These are phyloP conservation scores for Micromussa lordhowensis DNA, from an alignment of 92 coral and sea anemone species.

Conservation along the genomic window DNA sequence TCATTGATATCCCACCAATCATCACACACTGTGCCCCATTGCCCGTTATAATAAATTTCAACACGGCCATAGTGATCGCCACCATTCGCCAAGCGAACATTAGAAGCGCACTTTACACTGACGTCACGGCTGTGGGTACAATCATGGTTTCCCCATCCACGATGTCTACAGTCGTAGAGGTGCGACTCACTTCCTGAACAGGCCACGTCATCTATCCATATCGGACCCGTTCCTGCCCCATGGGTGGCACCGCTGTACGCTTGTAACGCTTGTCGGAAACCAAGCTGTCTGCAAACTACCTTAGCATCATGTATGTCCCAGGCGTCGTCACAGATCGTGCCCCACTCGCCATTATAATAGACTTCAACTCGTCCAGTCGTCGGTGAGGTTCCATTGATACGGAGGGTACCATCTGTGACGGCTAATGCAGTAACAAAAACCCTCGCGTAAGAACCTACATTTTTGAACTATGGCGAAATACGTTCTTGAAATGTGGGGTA, in stretches of 20 bases:
- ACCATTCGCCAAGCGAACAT: constrained; percentile 50
- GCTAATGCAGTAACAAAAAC: background rate
- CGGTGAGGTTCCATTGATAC: constrained; percentile 9
- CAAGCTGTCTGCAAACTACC: constrained; percentile 51
- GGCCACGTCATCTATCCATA: constrained; percentile 43
- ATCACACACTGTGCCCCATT: constrained; percentile 34
- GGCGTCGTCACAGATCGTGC: constrained; percentile 42
- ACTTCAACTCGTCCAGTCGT: constrained; percentile 43
- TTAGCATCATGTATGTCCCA: constrained; percentile 46
- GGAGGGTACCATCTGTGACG: constrained; percentile 14
- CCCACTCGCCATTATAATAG: constrained; percentile 24
- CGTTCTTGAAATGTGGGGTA: too few relatives aligned
- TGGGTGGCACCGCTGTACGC: constrained; percentile 14
- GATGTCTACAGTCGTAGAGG: constrained; percentile 19
- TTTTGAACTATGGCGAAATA: too few relatives aligned
- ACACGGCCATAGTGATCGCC: constrained; percentile 59
- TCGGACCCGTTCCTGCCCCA: constrained; percentile 47
- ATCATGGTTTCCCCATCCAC: constrained; percentile 41
- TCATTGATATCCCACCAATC: constrained; percentile 7
- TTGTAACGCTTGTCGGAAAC: constrained; percentile 21
- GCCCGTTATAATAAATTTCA: constrained; percentile 34
- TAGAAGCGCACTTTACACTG: constrained; percentile 19
- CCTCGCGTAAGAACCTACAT: background rate
- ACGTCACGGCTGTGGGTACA: constrained; percentile 46
- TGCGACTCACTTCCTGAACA: constrained; percentile 43